Evolutionary conservation across 92 coral and sea anemone genomes (phyloP).

Genomic region (Meandrina meandrites): DNA sequence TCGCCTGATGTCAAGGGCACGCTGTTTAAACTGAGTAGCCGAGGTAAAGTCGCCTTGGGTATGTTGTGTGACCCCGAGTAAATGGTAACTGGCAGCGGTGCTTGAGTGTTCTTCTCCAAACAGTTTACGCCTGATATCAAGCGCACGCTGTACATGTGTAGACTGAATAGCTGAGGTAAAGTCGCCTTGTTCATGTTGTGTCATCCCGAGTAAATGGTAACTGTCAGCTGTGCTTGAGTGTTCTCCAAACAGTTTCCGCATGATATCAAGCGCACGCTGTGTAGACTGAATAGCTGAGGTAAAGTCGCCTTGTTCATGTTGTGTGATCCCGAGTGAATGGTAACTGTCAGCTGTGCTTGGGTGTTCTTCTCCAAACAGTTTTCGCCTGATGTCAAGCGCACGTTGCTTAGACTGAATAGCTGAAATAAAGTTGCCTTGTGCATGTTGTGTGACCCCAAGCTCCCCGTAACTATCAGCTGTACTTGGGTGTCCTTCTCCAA

Average conservation of each 20-base stretch:
- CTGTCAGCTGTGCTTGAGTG: background rate
- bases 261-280: background rate
- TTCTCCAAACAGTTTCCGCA: background rate
- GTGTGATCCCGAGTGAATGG: background rate
- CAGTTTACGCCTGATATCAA: slow-evolving; percentile 3
- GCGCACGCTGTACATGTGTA: background rate
- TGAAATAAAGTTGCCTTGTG: too few relatives aligned
- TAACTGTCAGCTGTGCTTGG: background rate
- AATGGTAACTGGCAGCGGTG: background rate
- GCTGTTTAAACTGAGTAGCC: background rate
- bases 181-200: background rate
- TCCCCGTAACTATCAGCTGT: too few relatives aligned
- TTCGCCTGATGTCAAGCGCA: background rate
- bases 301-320: background rate
- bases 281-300: background rate
- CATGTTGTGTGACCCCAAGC: too few relatives aligned
- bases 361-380: background rate
- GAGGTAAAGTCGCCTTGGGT: too few relatives aligned
- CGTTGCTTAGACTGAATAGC: background rate
- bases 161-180: background rate
- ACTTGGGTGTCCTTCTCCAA: background rate
- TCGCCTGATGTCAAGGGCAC: background rate
- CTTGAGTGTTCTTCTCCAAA: slow-evolving; percentile 24
- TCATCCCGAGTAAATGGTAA: background rate
- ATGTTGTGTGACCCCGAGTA: slow-evolving; percentile 6